These are phyloP conservation scores for Phyllotreta striolata DNA, from an alignment of 2,888 invertebrate species.

Conservation along the genomic window DNA sequence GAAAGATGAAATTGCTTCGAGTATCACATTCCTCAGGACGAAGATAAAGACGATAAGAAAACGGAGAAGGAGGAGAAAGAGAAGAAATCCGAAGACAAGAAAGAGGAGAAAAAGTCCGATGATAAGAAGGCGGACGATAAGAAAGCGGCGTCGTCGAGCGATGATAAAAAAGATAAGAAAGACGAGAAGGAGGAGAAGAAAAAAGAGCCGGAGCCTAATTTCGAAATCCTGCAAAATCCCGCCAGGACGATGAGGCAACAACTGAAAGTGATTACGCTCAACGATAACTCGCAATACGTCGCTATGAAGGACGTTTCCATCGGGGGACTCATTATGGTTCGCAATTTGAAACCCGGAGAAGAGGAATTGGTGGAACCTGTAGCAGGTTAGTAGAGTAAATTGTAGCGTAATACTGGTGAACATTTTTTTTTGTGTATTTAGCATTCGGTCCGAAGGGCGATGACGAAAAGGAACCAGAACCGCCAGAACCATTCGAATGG, in stretches of 20 bases:
- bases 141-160: conserved; percentile 56
- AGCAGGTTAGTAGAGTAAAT: conserved; percentile 65
- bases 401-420: not conserved
- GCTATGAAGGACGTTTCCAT: conserved; percentile 92
- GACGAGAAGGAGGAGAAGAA: conserved; percentile 66
- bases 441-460: conserved; percentile 91
- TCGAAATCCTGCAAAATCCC: conserved; percentile 93
- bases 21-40: conserved; percentile 6
- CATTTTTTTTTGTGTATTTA: conserved; percentile 40
- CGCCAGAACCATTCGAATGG: conserved; percentile 97
- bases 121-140: conserved; percentile 62
- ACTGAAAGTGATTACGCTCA: conserved; percentile 77
- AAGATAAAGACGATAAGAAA: conserved; percentile 55
- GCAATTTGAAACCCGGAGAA: conserved; percentile 79
- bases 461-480: conserved; percentile 96
- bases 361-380: conserved; percentile 93
- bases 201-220: conserved; percentile 91
- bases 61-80: conserved; percentile 59
- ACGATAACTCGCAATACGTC: conserved; percentile 81
- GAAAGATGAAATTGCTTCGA: not conserved
- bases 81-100: conserved; percentile 67
- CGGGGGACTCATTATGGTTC: conserved; percentile 96
- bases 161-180: conserved; percentile 65
- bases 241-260: conserved; percentile 95
- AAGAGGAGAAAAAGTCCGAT: conserved; percentile 46